These are phyloP conservation scores for Volucella inflata DNA, from an alignment of 2,888 invertebrate species.

Conservation along the genomic window DNA sequence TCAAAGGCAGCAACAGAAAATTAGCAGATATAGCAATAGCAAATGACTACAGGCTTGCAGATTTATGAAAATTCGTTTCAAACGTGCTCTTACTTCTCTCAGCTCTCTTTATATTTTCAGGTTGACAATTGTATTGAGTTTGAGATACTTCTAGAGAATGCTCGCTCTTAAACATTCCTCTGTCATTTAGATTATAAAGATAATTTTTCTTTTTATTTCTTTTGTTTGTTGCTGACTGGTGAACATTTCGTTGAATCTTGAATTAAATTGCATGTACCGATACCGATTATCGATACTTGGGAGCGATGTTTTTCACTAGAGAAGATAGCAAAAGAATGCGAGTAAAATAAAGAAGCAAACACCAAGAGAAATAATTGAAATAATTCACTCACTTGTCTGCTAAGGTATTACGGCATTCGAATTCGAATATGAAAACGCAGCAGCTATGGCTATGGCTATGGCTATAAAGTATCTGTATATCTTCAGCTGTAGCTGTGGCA, in stretches of 20 bases:
- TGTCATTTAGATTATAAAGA: not conserved
- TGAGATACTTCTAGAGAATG: not conserved
- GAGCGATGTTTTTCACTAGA: conserved; percentile 13
- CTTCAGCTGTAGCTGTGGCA: no score
- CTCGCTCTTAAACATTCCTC: not conserved
- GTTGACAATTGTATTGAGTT: not conserved
- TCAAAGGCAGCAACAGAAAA: no score
- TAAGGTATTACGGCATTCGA: conserved; percentile 42
- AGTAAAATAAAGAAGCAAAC: conserved; percentile 16
- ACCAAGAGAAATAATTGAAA: conserved; percentile 16
- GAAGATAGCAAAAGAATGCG: not conserved
- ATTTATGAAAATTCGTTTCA: no score
- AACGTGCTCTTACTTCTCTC: not conserved
- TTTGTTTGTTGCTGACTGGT: not conserved
- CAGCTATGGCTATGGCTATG: not conserved
- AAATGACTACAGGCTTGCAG: no score
- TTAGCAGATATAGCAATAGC: no score
- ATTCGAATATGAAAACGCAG: conserved; percentile 11
- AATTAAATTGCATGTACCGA: conserved; percentile 30
- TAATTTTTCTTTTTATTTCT: conserved; percentile 5
- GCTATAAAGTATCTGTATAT: no score
- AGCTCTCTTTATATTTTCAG: conserved; percentile 24
- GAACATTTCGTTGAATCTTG: not conserved
- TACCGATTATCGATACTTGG: not conserved
- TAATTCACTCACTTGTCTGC: conserved; percentile 35